phyloP scores from a whole-genome alignment of 1,140 invertebrate species.

The Penaeus chinensis region DNA sequence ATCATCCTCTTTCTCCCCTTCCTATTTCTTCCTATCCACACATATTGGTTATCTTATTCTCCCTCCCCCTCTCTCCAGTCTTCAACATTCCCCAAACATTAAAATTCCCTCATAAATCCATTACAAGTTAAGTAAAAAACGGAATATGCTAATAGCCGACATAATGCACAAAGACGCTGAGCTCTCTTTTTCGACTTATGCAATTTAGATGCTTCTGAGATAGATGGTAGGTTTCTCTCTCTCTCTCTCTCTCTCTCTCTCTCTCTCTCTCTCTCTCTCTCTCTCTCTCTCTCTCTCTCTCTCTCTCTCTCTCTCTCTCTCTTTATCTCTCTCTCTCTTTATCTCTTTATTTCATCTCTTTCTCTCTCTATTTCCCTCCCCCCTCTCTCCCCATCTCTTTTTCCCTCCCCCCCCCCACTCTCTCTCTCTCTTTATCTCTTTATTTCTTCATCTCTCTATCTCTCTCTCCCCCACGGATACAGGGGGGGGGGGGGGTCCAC shows the following conservation, averaged over 20 bases:
- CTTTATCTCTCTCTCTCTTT: background rate
- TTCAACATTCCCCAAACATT: no score
- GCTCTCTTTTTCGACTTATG: no score
- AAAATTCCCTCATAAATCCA: no score
- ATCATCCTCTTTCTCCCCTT: background rate
- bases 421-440: background rate
- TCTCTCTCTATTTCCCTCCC: background rate
- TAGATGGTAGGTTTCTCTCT: background rate
- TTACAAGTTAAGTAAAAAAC: no score
- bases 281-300: background rate
- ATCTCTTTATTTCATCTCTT: background rate
- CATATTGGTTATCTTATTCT: no score
- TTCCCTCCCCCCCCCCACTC: background rate
- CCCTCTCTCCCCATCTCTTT: background rate
- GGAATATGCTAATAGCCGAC: no score
- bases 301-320: background rate
- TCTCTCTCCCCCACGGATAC: no score
- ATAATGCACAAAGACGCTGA: no score
- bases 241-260: background rate
- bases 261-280: constrained; percentile 16
- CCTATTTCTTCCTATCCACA: no score
- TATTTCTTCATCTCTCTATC: no score
- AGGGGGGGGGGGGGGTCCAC: background rate
- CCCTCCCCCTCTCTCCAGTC: no score
- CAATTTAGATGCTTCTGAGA: no score